Base-by-base conservation (phyloP, 2,797 vertebrate species). In the Anguilla pacifica region DNA sequence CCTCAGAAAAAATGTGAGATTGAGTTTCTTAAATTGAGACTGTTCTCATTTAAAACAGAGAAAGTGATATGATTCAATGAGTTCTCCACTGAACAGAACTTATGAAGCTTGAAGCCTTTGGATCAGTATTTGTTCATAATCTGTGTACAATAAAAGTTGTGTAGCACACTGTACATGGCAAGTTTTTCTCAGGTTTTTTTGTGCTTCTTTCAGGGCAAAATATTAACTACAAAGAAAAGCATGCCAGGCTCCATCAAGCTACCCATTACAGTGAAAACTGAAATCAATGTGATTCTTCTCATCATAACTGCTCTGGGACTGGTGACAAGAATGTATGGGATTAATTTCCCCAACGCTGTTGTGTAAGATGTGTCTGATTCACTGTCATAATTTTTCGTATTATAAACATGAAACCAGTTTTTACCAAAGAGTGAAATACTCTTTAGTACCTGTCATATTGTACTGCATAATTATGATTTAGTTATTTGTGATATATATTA, bases 231-330 rank as follows among this genome's bases (percentile, higher is more conserved):
- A 46, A 70, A n/a, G 49, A 90, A 82, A 77, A 85, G 13, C 86
- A 97, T 97, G 95, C 17, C 94, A 86, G 92, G 84, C 0, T 90
- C 92, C 89, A 91, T 96, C 93, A 97, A 97, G 93, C 93, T 94
- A 3, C 97, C 98, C 0, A 0, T 97, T 22, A 92, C 96, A 90
- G 92, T 98, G 77, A 97, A 96, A 0, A 91, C 94, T 0, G 92
- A 96, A 87, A 94, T 99, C 89, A 97, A 99, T 82, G 7, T 98
- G 88, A 94, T 95, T n/a, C 91, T 98, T 0, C 57, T 97, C 83
- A 93, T 94, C 6, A 89, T 99, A 86, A 95, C 96, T 0, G 87
- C 89, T 2, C 1, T 96, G 72, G 96, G 95, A 7, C 88, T 98
- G 6, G 89, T 96, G 86, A 98, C 95, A 91, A 92, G 98, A 7